Base-by-base conservation (phyloP, 2,888 invertebrate genomes). In the Epinotia demarniana region DNA sequence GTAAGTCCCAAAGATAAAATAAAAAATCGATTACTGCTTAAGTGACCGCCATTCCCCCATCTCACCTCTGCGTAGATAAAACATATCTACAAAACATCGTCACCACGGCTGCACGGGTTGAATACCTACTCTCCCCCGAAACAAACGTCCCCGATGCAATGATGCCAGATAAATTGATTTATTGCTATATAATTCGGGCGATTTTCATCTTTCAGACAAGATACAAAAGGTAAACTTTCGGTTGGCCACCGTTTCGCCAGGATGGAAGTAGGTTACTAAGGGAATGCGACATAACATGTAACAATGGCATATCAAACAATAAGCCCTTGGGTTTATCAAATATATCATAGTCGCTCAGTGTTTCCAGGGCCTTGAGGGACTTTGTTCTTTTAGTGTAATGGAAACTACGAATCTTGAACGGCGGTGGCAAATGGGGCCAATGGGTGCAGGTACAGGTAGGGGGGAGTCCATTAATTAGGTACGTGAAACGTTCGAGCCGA, bases 301-400 rank as follows among this genome's bases (percentile, higher is more conserved):
- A 67, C 67, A 67, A 67, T 67, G 67, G 39, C 33, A 13, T 39
- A 55, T 53, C 67, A 57, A 39, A 67, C 67, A 67, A 57, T 57
- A 67, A 67, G 55, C 55, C 66, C 67, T 39, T 12, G 39, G 67
- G 67, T 39, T 57, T 67, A 67, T 67, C 67, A 67, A 67, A 67
- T 67, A 67, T 57, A 53, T 55, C 53, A 62, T 43, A 33, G 66
- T 66, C 66, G n/a, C 53, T 66, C 18, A 13, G 39, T 55, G 27
- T 39, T 67, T 55, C 18, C 33, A 55, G 55, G 33, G 67, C 49
- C 53, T 8, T 27, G 27, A 18, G 27, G 27, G 27, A 18, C 46
- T 12, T 12, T 46, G 13, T 46, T 46, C 46, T 46, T 46, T 13
- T 12, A 46, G 46, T 12, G 46, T 46, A 46, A 6, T 23, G 23